phyloP scores from a whole-genome alignment of 2,888 invertebrate genomes.

The Epinotia bilunana region DNA sequence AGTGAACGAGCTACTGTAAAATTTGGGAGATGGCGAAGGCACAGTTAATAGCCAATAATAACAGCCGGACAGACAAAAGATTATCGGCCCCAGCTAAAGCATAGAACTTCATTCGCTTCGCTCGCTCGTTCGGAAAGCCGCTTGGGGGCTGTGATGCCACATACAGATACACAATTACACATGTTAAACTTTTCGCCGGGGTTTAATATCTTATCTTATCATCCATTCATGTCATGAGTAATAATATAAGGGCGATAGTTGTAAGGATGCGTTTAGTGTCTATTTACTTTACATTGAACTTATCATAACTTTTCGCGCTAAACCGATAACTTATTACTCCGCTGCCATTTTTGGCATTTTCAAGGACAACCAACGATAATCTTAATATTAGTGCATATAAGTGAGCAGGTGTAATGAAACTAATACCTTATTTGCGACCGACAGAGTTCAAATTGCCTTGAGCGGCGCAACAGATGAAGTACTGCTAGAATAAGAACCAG shows the following conservation, averaged over 20 bases:
- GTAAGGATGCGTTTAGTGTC: background rate
- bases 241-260: background rate
- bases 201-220: background rate
- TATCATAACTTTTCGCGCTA: conserved; percentile 24
- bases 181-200: no score
- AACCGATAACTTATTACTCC: background rate
- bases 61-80: no score
- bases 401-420: background rate
- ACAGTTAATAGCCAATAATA: no score
- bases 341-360: background rate
- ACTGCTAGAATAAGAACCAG: background rate
- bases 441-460: background rate
- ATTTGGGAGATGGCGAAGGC: no score
- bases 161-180: no score
- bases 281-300: conserved; percentile 28
- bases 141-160: no score
- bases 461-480: background rate
- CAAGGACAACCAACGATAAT: conserved; percentile 13
- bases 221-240: background rate
- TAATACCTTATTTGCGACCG: background rate
- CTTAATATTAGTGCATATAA: conserved; percentile 1
- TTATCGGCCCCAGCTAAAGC: no score
- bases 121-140: no score
- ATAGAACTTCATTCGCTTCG: no score
- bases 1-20: no score